These are phyloP conservation scores for Elysia chlorotica DNA, from an alignment of 1,140 invertebrate species.

Conservation along the genomic window DNA sequence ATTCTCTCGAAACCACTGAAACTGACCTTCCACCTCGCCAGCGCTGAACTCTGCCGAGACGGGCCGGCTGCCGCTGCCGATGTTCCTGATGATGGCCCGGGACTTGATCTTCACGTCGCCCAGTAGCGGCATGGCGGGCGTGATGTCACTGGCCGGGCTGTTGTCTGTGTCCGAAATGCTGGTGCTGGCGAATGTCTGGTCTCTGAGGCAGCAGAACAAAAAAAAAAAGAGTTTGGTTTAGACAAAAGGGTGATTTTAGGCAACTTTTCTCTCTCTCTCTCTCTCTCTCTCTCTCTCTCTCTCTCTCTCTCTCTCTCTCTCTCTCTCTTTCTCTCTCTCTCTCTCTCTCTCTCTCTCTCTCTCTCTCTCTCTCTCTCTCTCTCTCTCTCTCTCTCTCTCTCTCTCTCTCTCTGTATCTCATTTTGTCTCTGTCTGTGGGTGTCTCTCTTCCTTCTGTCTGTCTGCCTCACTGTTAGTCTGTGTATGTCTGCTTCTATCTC, in stretches of 20 bases:
- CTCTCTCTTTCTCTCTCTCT: too few species aligned
- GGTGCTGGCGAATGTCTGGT: slow-evolving; percentile 23
- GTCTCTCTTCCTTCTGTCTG: background rate
- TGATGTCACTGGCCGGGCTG: slow-evolving; percentile 52
- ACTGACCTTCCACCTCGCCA: slow-evolving; percentile 51
- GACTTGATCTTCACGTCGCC: slow-evolving; percentile 70
- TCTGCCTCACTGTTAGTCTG: too few species aligned
- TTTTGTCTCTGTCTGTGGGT: too few species aligned
- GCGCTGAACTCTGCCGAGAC: slow-evolving; percentile 59
- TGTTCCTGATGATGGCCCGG: slow-evolving; percentile 68
- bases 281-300: too few species aligned
- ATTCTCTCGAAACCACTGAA: too few species aligned
- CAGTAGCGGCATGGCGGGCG: slow-evolving; percentile 70
- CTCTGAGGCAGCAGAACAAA: slow-evolving; percentile 1
- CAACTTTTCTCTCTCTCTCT: too few species aligned
- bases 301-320: too few species aligned
- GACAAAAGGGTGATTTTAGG: too few species aligned
- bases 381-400: too few species aligned
- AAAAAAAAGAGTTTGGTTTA: background rate
- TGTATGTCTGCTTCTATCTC: background rate
- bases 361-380: too few species aligned
- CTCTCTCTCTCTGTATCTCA: too few species aligned
- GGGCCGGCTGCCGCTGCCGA: slow-evolving; percentile 66
- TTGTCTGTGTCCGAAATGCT: slow-evolving; percentile 45
- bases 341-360: too few species aligned